A percentile compares a stretch with the other conserved stretches of the same genome.
Conservation (phyloP, 1,140 invertebrate species). For the Megalopta genalis region DNA sequence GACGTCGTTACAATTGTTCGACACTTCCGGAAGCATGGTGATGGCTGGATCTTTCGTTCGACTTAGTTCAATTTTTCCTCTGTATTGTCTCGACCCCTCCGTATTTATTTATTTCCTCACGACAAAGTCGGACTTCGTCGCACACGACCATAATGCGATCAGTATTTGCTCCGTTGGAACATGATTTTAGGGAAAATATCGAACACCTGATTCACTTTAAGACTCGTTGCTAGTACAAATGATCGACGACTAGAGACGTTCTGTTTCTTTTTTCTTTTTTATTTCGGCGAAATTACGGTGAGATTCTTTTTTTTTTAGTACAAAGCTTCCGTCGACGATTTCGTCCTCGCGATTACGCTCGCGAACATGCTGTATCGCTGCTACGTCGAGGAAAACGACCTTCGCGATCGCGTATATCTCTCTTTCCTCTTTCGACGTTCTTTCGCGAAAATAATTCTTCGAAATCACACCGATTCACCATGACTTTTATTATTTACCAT, state of each 20-base stretch:
- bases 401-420: neutral
- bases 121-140: neutral
- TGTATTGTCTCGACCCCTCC: neutral
- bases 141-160: neutral
- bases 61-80: slow-evolving; percentile 7
- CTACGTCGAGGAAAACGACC: slow-evolving; percentile 28
- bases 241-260: slow-evolving; percentile 16
- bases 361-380: slow-evolving; percentile 27
- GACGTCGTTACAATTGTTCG: no score
- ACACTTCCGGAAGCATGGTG: no score
- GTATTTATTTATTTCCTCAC: slow-evolving; percentile 25
- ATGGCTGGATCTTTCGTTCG: no score
- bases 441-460: no score
- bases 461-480: no score
- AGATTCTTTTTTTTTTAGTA: slow-evolving; percentile 35
- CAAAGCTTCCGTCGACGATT: slow-evolving; percentile 39
- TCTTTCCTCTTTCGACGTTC: neutral
- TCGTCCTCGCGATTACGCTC: slow-evolving; percentile 44
- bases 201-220: slow-evolving; percentile 16
- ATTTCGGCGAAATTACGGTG: slow-evolving; percentile 14
- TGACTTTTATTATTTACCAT: no score
- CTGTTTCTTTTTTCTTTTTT: slow-evolving; percentile 9
- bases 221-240: slow-evolving; percentile 43
- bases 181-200: no score
- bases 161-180: no score